phyloP scores from a whole-genome alignment of 2,113 vertebrate species.

The Ptilorrhoa leucosticta region DNA sequence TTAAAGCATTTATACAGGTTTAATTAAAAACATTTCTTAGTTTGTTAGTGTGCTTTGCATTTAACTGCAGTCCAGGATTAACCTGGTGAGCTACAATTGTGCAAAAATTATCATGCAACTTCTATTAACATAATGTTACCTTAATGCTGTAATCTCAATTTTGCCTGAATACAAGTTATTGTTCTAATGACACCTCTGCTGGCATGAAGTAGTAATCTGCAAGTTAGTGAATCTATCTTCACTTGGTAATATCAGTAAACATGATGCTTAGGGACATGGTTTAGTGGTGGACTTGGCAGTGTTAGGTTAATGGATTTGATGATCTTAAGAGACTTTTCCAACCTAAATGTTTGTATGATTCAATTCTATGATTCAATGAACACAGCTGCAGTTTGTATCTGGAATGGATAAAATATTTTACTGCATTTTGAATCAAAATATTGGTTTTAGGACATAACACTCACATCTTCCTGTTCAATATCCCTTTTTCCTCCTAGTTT shows the following conservation, averaged over 20 bases:
- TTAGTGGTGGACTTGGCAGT: not conserved
- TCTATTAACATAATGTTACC: not conserved
- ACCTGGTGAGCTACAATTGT: not conserved
- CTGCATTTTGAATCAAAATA: not conserved
- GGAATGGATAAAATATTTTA: not conserved
- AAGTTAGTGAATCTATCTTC: not conserved
- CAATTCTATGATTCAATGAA: not conserved
- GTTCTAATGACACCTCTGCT: not conserved
- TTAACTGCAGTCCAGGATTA: not conserved
- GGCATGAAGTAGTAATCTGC: not conserved
- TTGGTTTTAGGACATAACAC: not conserved
- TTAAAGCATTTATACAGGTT: not conserved
- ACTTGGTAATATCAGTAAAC: not conserved
- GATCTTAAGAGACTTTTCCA: not conserved
- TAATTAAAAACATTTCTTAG: not conserved
- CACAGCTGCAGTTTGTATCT: not conserved
- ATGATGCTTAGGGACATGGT: not conserved
- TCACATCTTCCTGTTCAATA: not conserved
- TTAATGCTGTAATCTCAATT: not conserved
- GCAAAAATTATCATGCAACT: not conserved
- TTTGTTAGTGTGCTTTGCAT: not conserved
- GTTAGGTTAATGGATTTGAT: fast-evolving
- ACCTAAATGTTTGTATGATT: not conserved
- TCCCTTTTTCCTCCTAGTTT: not conserved
- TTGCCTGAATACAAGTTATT: not conserved